A percentile compares a stretch with the other conserved stretches of the same genome.
Evolutionary conservation across 2,888 invertebrate species (phyloP).

Genomic region (Octonoba sinensis): DNA sequence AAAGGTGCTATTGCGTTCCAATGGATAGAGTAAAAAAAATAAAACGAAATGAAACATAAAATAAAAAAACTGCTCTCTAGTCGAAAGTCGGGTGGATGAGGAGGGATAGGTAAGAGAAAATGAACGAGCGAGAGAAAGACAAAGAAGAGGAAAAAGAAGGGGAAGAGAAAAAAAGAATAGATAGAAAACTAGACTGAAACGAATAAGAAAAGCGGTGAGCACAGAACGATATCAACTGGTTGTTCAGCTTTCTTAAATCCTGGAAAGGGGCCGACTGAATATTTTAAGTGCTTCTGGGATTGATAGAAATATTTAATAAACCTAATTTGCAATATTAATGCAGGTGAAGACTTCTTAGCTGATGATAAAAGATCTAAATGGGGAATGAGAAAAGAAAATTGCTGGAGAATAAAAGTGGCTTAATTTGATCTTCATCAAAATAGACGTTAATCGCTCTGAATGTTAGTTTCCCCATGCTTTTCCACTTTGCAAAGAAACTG

Average conservation of each 20-base stretch:
- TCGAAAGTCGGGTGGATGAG: background rate
- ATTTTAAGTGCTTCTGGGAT: conserved; percentile 8
- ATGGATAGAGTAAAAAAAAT: too few relatives aligned
- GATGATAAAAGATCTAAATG: too few relatives aligned
- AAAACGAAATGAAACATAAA: conserved; percentile 18
- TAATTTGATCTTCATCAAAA: too few relatives aligned
- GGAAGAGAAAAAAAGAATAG: conserved; percentile 12
- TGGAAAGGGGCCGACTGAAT: conserved; percentile 25
- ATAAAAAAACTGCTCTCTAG: background rate
- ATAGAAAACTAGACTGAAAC: conserved; percentile 51
- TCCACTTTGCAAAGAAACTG: too few relatives aligned
- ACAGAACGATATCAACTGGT: conserved; percentile 55
- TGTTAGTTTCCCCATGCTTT: too few relatives aligned
- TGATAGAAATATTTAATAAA: too few relatives aligned
- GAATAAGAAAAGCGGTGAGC: conserved; percentile 30
- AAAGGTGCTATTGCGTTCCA: too few relatives aligned
- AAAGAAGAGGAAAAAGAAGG: conserved; percentile 11
- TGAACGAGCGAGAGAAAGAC: background rate
- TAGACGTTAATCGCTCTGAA: too few relatives aligned
- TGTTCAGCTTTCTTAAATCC: conserved; percentile 20
- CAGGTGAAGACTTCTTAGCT: too few relatives aligned
- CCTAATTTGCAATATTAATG: too few relatives aligned
- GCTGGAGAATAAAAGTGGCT: too few relatives aligned
- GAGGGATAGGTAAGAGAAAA: background rate
- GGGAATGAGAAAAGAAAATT: too few relatives aligned